Evolutionary conservation across 2,888 invertebrate species (phyloP).

Genomic region (Erebia palarica): DNA sequence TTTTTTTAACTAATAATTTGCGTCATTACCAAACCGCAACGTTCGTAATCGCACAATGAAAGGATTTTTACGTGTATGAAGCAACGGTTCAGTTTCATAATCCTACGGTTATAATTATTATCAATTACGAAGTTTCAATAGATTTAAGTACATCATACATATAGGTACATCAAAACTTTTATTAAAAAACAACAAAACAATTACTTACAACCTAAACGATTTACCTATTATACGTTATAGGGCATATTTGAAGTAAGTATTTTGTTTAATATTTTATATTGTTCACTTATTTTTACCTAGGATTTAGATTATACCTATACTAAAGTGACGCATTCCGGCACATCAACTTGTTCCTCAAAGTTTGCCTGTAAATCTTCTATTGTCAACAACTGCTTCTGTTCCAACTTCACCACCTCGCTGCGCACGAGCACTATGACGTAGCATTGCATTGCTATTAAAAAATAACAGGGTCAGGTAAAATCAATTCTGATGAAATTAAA

Average conservation of each 20-base stretch:
- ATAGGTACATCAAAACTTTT: no score
- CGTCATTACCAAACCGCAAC: slow-evolving; percentile 57
- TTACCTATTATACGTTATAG: no score
- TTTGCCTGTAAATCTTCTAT: slow-evolving; percentile 39
- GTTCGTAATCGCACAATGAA: slow-evolving; percentile 50
- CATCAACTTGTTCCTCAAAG: slow-evolving; percentile 49
- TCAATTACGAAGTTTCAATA: no score
- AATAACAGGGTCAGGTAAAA: slow-evolving; percentile 16
- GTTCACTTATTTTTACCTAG: no score
- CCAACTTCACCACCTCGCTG: slow-evolving; percentile 68
- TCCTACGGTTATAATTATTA: not conserved
- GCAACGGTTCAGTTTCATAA: slow-evolving; percentile 4
- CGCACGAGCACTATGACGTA: slow-evolving; percentile 72
- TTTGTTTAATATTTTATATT: not conserved
- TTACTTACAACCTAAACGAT: no score
- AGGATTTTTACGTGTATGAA: not conserved
- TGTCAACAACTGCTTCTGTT: slow-evolving; percentile 46
- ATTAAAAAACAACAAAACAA: no score
- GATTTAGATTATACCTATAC: slow-evolving; percentile 42
- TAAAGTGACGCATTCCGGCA: slow-evolving; percentile 61
- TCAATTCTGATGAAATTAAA: no score
- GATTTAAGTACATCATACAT: no score
- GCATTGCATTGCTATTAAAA: slow-evolving; percentile 63
- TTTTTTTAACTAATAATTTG: slow-evolving; percentile 60
- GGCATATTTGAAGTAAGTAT: not conserved